Evolutionary conservation across 2,888 invertebrate genomes (phyloP).

Genomic region (Chalcis sispes): DNA sequence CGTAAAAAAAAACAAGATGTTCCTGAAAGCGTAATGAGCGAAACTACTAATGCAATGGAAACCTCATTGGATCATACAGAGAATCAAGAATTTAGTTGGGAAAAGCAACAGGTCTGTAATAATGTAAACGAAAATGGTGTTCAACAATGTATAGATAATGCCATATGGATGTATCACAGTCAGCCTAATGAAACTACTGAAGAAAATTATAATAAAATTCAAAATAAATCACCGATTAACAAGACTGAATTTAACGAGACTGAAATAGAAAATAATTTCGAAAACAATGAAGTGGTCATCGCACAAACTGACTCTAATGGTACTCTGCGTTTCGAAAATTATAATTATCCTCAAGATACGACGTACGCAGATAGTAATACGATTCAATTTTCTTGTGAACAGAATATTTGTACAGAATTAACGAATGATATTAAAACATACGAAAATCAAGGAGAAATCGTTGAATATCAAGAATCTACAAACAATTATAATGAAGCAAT

Average conservation of each 20-base stretch:
- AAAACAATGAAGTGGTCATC: slow-evolving; percentile 58
- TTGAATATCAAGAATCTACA: slow-evolving; percentile 47
- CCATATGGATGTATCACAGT: slow-evolving; percentile 52
- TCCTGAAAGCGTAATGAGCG: slow-evolving; percentile 15
- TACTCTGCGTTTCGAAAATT: slow-evolving; percentile 54
- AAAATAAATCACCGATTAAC: slow-evolving; percentile 62
- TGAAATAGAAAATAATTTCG: slow-evolving; percentile 64
- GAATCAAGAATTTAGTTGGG: slow-evolving; percentile 43
- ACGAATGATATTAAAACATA: slow-evolving; percentile 19
- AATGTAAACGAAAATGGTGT: slow-evolving; percentile 47
- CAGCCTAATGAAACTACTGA: slow-evolving; percentile 17
- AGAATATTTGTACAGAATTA: slow-evolving; percentile 29
- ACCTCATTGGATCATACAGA: slow-evolving; percentile 24
- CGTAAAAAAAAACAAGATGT: slow-evolving; percentile 66
- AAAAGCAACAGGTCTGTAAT: slow-evolving; percentile 55
- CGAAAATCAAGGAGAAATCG: slow-evolving; percentile 48
- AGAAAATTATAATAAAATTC: slow-evolving; percentile 58
- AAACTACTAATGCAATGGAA: slow-evolving; percentile 55
- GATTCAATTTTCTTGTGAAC: slow-evolving; percentile 46
- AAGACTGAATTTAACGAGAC: slow-evolving; percentile 72
- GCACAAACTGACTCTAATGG: slow-evolving; percentile 56
- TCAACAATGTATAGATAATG: slow-evolving; percentile 58
- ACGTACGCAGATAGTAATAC: slow-evolving; percentile 38
- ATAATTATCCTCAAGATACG: slow-evolving; percentile 50
- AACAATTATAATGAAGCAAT: slow-evolving; percentile 40